Conservation (phyloP, 2,888 invertebrate species). For the Lycophotia porphyrea region DNA sequence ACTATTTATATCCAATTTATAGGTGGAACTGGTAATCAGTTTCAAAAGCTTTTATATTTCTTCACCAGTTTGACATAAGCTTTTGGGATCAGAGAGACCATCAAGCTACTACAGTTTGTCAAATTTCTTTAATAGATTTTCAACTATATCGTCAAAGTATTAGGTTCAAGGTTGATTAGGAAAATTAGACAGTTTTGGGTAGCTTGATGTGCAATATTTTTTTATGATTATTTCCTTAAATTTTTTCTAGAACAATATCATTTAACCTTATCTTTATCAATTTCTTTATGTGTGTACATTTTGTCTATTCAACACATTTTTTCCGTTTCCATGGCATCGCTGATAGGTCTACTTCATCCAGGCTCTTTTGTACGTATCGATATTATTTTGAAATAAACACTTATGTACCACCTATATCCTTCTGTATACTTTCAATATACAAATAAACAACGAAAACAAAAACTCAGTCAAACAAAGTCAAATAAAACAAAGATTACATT, state of each 20-base stretch:
- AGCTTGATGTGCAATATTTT: no score
- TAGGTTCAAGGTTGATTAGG: no score
- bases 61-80: not conserved
- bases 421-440: not conserved
- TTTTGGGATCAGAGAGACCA: no score
- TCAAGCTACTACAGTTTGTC: no score
- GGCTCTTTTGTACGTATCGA: not conserved
- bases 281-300: no score
- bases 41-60: not conserved
- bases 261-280: no score
- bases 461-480: slow-evolving; percentile 2
- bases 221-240: no score
- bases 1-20: not conserved
- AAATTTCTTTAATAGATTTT: no score
- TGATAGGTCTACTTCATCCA: not conserved
- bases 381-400: slow-evolving; percentile 5
- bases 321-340: not conserved
- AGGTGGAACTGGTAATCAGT: not conserved
- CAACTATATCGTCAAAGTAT: no score
- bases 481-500: slow-evolving; percentile 34
- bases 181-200: no score
- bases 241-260: no score
- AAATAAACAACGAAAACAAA: slow-evolving; percentile 27
- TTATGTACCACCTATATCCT: not conserved
- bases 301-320: not conserved